Conservation (phyloP, 2,888 invertebrate species). For the Idaea biselata region DNA sequence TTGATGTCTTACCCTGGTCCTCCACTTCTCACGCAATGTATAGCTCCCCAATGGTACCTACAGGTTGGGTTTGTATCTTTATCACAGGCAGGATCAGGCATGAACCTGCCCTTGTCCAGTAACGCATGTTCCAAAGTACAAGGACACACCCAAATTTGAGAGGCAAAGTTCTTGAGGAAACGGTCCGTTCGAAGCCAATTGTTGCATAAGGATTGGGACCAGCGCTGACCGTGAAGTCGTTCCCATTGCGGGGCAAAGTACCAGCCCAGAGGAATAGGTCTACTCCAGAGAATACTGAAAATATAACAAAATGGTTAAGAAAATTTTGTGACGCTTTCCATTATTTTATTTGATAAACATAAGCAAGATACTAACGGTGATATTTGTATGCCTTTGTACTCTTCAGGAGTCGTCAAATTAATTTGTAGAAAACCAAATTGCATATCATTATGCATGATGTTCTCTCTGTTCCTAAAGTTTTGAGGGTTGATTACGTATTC, state of each 20-base stretch:
- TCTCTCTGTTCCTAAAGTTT: conserved; percentile 85
- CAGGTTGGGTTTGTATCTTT: conserved; percentile 94
- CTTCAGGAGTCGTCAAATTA: conserved; percentile 89
- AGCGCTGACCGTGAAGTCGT: conserved; percentile 86
- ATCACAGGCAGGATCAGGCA: conserved; percentile 95
- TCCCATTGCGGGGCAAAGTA: conserved; percentile 96
- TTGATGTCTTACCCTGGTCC: conserved; percentile 87
- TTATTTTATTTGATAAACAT: not conserved
- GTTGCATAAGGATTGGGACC: conserved; percentile 92
- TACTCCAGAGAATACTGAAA: conserved; percentile 89
- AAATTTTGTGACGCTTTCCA: not conserved
- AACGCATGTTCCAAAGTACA: conserved; percentile 95
- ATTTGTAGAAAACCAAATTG: conserved; percentile 94
- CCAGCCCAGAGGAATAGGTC: conserved; percentile 95
- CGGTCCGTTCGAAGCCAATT: conserved; percentile 94
- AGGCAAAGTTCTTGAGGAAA: conserved; percentile 90
- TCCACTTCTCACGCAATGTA: conserved; percentile 95
- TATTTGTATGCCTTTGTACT: conserved; percentile 82
- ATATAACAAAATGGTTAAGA: not conserved
- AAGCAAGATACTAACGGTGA: conserved; percentile 84
- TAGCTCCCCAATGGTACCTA: conserved; percentile 92
- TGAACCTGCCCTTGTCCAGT: conserved; percentile 94
- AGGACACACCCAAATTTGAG: conserved; percentile 92
- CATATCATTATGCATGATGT: conserved; percentile 85
- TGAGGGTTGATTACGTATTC: conserved; percentile 87